Percentiles rank a stretch among this genome's conserved stretches.
phyloP scores from a whole-genome alignment of 2,888 invertebrate genomes.

The Ernsta delagoae region DNA sequence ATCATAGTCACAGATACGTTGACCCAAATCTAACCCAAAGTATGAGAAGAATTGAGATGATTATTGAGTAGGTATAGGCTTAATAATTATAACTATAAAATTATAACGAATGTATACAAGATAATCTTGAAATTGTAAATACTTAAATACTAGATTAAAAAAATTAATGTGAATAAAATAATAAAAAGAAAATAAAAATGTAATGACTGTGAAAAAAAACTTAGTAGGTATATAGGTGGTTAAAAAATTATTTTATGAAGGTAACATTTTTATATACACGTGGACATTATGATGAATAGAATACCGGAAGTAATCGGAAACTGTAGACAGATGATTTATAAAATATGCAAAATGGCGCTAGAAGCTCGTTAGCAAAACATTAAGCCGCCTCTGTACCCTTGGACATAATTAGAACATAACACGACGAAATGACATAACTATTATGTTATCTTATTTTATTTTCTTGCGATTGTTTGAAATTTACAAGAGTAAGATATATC shows the following conservation, averaged over 20 bases:
- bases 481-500: not conserved
- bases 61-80: not conserved
- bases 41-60: not conserved
- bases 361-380: conserved; percentile 22
- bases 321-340: conserved; percentile 7
- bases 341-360: conserved; percentile 25
- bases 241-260: too few species aligned
- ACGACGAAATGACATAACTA: conserved; percentile 28
- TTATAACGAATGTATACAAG: too few species aligned
- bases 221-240: too few species aligned
- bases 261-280: too few species aligned
- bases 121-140: too few species aligned
- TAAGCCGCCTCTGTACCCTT: conserved; percentile 21
- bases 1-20: conserved; percentile 18
- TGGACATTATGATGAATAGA: not conserved
- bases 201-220: too few species aligned
- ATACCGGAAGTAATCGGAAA: conserved; percentile 7
- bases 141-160: too few species aligned
- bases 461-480: not conserved
- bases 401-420: conserved; percentile 25
- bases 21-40: conserved; percentile 10
- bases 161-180: too few species aligned
- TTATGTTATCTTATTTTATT: not conserved
- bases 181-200: too few species aligned
- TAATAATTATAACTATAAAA: too few species aligned